phyloP scores from a whole-genome alignment of 64 coral and sea anemone genomes.

The Porites lutea region DNA sequence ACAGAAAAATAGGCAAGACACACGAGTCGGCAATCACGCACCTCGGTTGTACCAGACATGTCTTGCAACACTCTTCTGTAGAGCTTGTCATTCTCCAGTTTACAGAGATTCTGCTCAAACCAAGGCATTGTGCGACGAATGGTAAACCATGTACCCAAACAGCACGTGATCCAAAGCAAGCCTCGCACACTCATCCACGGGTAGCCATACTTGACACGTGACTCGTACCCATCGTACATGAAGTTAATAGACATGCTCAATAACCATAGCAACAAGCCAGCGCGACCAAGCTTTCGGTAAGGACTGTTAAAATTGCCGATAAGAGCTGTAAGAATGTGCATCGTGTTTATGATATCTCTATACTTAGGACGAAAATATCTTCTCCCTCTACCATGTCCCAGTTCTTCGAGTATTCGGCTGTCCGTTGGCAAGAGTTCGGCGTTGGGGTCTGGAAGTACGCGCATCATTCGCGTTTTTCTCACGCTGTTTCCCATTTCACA shows the following conservation, averaged over 20 bases:
- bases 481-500: background rate
- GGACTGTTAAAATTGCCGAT: constrained; percentile 54
- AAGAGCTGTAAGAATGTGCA: constrained; percentile 54
- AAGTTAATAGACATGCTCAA: constrained; percentile 11
- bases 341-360: background rate
- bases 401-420: background rate
- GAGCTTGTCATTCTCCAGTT: constrained; percentile 29
- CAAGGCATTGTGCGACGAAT: constrained; percentile 58
- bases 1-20: too few species aligned
- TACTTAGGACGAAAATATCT: background rate
- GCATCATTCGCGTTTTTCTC: background rate
- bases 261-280: constrained; percentile 51
- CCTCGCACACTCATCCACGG: constrained; percentile 45
- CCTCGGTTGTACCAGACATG: constrained; percentile 29
- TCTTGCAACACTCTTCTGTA: constrained; percentile 41
- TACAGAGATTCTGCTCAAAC: constrained; percentile 24
- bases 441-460: background rate
- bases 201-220: constrained; percentile 46
- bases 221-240: constrained; percentile 49
- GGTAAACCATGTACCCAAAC: constrained; percentile 29
- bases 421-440: background rate
- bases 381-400: background rate
- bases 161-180: constrained; percentile 19
- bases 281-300: constrained; percentile 11
- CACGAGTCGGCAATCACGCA: background rate